Evolutionary conservation across 2,888 invertebrate species (phyloP).

Genomic region (Invenusta paracnida): DNA sequence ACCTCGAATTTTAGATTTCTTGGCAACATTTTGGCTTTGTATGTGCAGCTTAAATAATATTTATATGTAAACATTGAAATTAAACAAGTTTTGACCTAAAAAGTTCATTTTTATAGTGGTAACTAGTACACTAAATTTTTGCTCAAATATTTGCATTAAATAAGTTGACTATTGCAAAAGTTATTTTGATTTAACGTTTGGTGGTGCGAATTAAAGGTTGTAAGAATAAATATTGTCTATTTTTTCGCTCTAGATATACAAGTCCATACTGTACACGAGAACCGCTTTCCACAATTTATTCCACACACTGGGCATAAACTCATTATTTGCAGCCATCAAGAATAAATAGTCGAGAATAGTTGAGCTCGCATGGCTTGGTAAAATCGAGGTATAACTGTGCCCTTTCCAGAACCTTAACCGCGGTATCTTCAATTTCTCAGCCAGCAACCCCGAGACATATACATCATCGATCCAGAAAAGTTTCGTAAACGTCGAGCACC

Average conservation of each 20-base stretch:
- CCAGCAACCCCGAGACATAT: constrained; percentile 37
- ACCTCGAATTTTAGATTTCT: too few species aligned
- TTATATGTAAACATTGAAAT: too few species aligned
- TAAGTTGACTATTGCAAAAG: too few species aligned
- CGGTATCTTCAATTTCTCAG: constrained; percentile 35
- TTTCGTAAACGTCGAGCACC: constrained; percentile 40
- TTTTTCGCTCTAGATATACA: not conserved
- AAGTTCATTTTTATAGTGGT: too few species aligned
- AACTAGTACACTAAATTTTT: too few species aligned
- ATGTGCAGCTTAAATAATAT: too few species aligned
- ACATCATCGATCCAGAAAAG: constrained; percentile 45
- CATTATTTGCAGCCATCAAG: constrained; percentile 33
- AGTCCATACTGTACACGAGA: not conserved
- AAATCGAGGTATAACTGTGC: constrained; percentile 34
- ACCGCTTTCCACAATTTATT: constrained; percentile 16
- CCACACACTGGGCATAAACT: constrained; percentile 36
- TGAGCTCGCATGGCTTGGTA: constrained; percentile 40
- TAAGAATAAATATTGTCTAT: too few species aligned
- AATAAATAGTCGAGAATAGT: constrained; percentile 38
- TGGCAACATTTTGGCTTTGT: too few species aligned
- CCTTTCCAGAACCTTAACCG: constrained; percentile 36
- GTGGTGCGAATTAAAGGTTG: too few species aligned
- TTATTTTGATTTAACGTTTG: too few species aligned
- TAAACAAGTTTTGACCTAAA: too few species aligned
- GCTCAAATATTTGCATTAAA: too few species aligned